phyloP scores from a whole-genome alignment of 2,888 invertebrate species.

The Mythimna impura region DNA sequence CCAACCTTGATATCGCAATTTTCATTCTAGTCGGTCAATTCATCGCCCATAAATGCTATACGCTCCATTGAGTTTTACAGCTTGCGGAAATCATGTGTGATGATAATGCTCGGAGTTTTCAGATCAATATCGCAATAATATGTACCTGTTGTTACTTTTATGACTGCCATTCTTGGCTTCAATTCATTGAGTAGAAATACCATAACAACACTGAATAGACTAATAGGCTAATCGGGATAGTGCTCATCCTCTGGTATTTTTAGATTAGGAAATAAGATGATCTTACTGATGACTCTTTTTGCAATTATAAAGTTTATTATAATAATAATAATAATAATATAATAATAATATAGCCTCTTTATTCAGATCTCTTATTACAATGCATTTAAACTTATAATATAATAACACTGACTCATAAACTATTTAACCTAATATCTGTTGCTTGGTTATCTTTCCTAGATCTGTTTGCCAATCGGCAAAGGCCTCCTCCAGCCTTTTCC shows the following conservation, averaged over 20 bases:
- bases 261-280: neutral
- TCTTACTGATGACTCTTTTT: neutral
- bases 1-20: constrained; percentile 4
- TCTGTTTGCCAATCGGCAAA: no score
- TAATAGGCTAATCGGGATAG: constrained; percentile 11
- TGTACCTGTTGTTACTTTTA: constrained; percentile 30
- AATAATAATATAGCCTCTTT: no score
- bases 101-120: constrained; percentile 15
- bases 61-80: constrained; percentile 25
- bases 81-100: constrained; percentile 30
- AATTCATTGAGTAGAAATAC: constrained; percentile 20
- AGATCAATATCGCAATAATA: constrained; percentile 28
- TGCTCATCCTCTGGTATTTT: neutral
- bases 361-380: no score
- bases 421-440: no score
- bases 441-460: no score
- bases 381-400: no score
- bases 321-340: no score
- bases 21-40: constrained; percentile 14
- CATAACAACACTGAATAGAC: constrained; percentile 13
- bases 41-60: neutral
- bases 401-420: no score
- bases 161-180: constrained; percentile 10
- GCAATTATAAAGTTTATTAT: no score
- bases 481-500: no score